Evolutionary conservation across 1,140 invertebrate genomes (phyloP).

Genomic region (Caerostris darwini): DNA sequence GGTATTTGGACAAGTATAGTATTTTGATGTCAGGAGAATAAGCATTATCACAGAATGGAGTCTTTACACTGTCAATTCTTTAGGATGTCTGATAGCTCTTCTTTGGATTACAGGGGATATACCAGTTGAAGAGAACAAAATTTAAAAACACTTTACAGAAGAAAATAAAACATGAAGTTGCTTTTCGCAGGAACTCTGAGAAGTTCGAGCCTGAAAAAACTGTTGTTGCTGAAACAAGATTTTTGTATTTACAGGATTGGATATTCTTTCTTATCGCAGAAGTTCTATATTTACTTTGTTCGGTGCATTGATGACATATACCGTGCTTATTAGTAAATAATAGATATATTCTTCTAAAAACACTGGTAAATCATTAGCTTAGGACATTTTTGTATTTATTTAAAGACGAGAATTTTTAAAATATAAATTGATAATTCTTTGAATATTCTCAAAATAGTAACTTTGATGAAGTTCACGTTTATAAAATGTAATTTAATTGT

Average conservation of each 20-base stretch:
- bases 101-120: neutral
- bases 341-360: neutral
- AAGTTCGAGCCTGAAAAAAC: neutral
- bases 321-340: neutral
- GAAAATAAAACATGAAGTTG: neutral
- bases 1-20: neutral
- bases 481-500: too few species aligned
- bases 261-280: neutral
- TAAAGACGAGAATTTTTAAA: too few species aligned
- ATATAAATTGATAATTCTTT: too few species aligned
- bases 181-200: neutral
- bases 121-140: neutral
- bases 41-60: neutral
- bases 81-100: neutral
- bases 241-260: neutral
- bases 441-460: too few species aligned
- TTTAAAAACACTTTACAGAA: neutral
- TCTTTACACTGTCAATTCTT: neutral
- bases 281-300: neutral
- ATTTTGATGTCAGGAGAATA: neutral
- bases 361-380: too few species aligned
- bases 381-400: too few species aligned
- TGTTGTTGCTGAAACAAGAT: neutral
- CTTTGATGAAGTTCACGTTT: too few species aligned
- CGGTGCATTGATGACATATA: neutral